These are phyloP conservation scores for Polydrusus cervinus DNA, from an alignment of 2,888 invertebrate species.

Conservation along the genomic window DNA sequence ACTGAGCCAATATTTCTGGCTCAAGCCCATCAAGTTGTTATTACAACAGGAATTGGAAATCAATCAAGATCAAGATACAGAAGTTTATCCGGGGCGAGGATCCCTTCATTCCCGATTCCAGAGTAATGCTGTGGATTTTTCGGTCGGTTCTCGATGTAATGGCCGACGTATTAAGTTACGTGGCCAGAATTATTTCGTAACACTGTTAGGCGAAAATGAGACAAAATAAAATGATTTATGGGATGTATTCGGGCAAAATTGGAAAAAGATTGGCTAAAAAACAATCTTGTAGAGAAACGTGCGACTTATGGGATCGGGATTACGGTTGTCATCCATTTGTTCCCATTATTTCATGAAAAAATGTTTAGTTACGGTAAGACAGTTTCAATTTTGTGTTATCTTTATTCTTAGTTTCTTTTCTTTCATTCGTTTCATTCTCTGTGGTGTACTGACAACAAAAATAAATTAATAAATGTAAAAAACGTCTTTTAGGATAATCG, in stretches of 20 bases:
- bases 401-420: too few species aligned
- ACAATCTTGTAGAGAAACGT: slow-evolving; percentile 36
- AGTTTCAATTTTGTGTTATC: neutral
- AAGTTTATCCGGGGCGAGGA: slow-evolving; percentile 54
- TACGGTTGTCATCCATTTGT: slow-evolving; percentile 26
- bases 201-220: slow-evolving; percentile 52
- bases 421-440: too few species aligned
- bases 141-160: slow-evolving; percentile 56
- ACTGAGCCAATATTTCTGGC: slow-evolving; percentile 66
- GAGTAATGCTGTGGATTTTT: slow-evolving; percentile 57
- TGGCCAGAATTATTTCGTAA: slow-evolving; percentile 56
- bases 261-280: slow-evolving; percentile 52
- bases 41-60: slow-evolving; percentile 67
- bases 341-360: slow-evolving; percentile 16
- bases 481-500: too few species aligned
- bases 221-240: slow-evolving; percentile 51
- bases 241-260: slow-evolving; percentile 47
- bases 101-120: slow-evolving; percentile 57
- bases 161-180: slow-evolving; percentile 58
- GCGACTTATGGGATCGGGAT: slow-evolving; percentile 13
- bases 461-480: too few species aligned
- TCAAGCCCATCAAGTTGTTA: slow-evolving; percentile 61
- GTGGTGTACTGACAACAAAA: too few species aligned
- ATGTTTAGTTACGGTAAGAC: neutral
- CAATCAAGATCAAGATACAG: slow-evolving; percentile 67